phyloP scores from a whole-genome alignment of 2,113 vertebrate species.

The Trichechus manatus region DNA sequence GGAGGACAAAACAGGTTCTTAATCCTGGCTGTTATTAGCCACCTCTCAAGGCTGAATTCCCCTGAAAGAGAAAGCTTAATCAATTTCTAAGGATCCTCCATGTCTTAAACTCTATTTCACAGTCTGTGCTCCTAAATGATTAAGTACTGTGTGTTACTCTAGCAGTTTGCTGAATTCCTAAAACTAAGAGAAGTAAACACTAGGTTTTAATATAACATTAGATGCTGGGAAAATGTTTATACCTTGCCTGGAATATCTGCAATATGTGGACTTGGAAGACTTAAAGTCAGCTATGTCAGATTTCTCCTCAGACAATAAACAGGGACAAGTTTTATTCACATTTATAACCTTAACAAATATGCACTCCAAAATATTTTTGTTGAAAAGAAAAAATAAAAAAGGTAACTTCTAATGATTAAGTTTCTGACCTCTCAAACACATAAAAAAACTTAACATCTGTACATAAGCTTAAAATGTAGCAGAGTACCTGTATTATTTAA shows the following conservation, averaged over 20 bases:
- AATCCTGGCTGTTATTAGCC: not conserved
- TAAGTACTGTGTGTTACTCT: not conserved
- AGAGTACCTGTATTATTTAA: not conserved
- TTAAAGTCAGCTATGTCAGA: not conserved
- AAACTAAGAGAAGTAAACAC: not conserved
- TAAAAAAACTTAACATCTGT: not conserved
- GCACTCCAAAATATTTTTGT: not conserved
- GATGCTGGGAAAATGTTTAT: not conserved
- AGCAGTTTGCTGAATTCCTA: not conserved
- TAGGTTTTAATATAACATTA: not conserved
- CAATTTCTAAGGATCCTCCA: not conserved
- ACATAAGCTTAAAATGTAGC: not conserved
- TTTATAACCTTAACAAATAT: not conserved
- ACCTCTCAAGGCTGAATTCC: not conserved
- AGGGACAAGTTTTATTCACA: not conserved
- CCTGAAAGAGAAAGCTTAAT: not conserved
- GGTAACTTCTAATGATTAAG: not conserved
- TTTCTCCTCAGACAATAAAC: not conserved
- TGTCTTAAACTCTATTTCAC: not conserved
- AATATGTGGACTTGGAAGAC: not conserved
- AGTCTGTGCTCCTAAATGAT: not conserved
- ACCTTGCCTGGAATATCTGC: not conserved
- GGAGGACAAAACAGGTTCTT: not conserved
- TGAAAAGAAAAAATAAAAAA: slow-evolving; percentile 43
- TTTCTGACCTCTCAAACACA: slow-evolving; percentile 11